Conservation (phyloP, 2,888 invertebrate species). For the Athripsodes cinereus region DNA sequence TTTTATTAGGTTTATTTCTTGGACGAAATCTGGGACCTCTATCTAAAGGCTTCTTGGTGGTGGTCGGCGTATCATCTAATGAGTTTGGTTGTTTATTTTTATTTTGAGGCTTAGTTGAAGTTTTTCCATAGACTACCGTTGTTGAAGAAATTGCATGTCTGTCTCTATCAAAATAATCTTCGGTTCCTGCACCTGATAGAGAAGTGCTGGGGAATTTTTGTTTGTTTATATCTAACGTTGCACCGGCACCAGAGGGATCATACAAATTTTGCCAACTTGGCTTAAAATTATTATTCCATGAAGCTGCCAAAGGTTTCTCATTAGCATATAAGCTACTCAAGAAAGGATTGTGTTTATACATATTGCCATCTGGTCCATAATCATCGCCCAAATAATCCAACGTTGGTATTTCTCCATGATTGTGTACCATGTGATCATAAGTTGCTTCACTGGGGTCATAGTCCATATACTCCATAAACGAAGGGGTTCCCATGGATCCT, state of each 20-base stretch:
- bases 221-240: not conserved
- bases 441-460: slow-evolving; percentile 48
- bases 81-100: not conserved
- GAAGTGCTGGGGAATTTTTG: not conserved
- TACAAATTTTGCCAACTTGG: not conserved
- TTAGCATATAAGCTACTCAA: not conserved
- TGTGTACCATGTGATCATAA: slow-evolving; percentile 48
- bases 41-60: not conserved
- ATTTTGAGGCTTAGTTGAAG: not conserved
- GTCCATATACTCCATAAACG: slow-evolving; percentile 42
- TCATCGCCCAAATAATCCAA: slow-evolving; percentile 27
- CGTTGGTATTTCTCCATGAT: slow-evolving; percentile 40
- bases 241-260: not conserved
- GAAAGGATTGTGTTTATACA: not conserved
- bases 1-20: not conserved
- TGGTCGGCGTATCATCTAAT: not conserved
- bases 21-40: not conserved
- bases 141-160: not conserved
- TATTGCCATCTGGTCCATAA: not conserved
- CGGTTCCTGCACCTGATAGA: not conserved
- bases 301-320: not conserved
- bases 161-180: not conserved
- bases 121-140: not conserved
- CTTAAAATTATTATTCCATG: not conserved
- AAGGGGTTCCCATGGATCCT: slow-evolving; percentile 35